phyloP scores from a whole-genome alignment of 2,113 vertebrate species.

The Archocentrus centrarchus region DNA sequence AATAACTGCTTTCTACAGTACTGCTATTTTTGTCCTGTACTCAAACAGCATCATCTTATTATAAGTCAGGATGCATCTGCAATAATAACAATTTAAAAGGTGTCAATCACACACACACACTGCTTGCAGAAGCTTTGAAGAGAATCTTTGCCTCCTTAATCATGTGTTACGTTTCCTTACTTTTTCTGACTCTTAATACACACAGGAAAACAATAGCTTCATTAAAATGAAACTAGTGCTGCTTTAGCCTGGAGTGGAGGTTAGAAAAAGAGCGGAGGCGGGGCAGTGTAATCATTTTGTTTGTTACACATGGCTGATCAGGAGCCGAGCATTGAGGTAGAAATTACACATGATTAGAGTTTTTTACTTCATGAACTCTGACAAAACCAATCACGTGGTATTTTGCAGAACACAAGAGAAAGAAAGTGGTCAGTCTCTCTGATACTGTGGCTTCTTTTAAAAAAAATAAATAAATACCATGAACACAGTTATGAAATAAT shows the following conservation, averaged over 20 bases:
- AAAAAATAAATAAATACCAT: background rate
- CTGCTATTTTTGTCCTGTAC: background rate
- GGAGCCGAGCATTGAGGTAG: background rate
- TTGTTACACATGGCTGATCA: slow-evolving; percentile 2
- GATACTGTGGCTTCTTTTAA: background rate
- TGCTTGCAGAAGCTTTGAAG: slow-evolving; percentile 4
- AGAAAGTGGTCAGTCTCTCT: background rate
- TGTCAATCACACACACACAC: background rate
- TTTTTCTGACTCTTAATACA: background rate
- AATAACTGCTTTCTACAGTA: background rate
- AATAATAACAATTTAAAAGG: background rate
- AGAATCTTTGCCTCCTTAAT: background rate
- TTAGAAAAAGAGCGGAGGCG: background rate
- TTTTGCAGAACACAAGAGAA: background rate
- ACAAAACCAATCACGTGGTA: background rate
- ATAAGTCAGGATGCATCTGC: background rate
- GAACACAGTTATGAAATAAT: background rate
- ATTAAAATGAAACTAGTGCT: slow-evolving; percentile 3
- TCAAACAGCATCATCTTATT: background rate
- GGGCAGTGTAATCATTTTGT: background rate
- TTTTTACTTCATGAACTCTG: slow-evolving; percentile 10
- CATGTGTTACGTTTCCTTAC: slow-evolving; percentile 4
- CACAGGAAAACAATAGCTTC: slow-evolving; percentile 4
- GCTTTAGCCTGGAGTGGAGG: slow-evolving; percentile 4
- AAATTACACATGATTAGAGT: background rate